Conservation (phyloP, 2,113 vertebrate genomes). For the Cariama cristata region DNA sequence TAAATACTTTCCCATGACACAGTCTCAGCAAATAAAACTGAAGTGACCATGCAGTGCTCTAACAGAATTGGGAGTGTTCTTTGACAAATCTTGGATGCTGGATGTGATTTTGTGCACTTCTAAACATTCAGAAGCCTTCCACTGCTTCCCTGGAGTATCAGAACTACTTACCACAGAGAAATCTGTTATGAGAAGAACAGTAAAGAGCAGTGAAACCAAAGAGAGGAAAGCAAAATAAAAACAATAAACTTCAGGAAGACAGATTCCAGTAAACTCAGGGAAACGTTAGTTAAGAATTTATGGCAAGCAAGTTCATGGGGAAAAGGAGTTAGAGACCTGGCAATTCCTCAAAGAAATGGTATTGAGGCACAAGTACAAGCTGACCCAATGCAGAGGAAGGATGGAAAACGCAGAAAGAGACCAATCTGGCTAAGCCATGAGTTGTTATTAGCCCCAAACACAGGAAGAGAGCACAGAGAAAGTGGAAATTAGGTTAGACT, state of each 20-base stretch:
- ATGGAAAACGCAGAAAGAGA: constrained; percentile 51
- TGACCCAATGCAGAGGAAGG: constrained; percentile 51
- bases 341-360: constrained; percentile 61
- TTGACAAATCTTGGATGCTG: background rate
- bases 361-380: constrained; percentile 58
- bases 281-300: constrained; percentile 38
- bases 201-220: background rate
- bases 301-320: constrained; percentile 7
- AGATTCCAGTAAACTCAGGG: constrained; percentile 8
- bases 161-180: background rate
- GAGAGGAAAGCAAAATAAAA: constrained; percentile 23
- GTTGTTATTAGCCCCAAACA: constrained; percentile 52
- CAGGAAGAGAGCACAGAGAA: constrained; percentile 56
- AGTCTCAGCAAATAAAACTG: background rate
- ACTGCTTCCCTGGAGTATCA: background rate
- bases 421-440: constrained; percentile 5
- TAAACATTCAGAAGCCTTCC: background rate
- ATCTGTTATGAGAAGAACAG: background rate
- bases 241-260: background rate
- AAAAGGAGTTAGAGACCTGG: constrained; percentile 37
- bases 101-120: background rate
- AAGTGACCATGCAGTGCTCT: background rate
- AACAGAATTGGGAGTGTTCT: background rate
- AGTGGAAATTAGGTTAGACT: constrained; percentile 52
- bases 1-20: background rate